These are phyloP conservation scores for Drosophila oshimai DNA, from an alignment of 1,140 invertebrate genomes.

Conservation along the genomic window DNA sequence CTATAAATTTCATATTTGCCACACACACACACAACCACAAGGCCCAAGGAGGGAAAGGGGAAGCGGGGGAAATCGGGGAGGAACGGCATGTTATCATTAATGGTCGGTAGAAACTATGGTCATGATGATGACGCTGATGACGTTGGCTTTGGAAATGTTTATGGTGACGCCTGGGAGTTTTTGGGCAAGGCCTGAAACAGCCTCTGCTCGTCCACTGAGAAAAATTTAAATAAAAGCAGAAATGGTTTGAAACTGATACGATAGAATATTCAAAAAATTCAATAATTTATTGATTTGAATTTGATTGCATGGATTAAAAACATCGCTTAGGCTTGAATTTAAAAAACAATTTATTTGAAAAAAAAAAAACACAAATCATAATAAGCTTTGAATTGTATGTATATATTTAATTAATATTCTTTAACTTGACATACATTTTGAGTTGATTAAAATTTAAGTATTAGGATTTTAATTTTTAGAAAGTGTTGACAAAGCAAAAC, in stretches of 20 bases:
- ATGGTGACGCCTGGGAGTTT: slow-evolving; percentile 76
- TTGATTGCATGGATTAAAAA: not conserved
- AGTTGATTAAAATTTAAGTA: too few relatives aligned
- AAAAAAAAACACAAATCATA: too few relatives aligned
- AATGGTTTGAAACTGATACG: too few relatives aligned
- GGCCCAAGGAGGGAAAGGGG: not conserved
- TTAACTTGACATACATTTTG: too few relatives aligned
- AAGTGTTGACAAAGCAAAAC: too few relatives aligned
- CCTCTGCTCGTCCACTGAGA: slow-evolving; percentile 9
- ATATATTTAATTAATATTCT: too few relatives aligned
- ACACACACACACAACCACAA: slow-evolving; percentile 36
- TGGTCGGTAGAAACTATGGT: slow-evolving; percentile 69
- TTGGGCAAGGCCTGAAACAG: slow-evolving; percentile 27
- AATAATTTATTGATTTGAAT: too few relatives aligned
- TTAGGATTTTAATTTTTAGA: too few relatives aligned
- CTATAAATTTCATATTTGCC: slow-evolving; percentile 82
- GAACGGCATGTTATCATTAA: slow-evolving; percentile 72
- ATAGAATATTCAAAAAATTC: too few relatives aligned
- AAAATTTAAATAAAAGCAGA: not conserved
- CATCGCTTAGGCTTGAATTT: too few relatives aligned
- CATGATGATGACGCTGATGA: slow-evolving; percentile 52
- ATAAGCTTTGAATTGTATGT: too few relatives aligned
- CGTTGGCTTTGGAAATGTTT: slow-evolving; percentile 69
- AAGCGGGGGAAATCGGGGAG: not conserved
- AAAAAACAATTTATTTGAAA: too few relatives aligned